phyloP scores from a whole-genome alignment of 2,797 vertebrate species.

The Crypturellus tataupa region DNA sequence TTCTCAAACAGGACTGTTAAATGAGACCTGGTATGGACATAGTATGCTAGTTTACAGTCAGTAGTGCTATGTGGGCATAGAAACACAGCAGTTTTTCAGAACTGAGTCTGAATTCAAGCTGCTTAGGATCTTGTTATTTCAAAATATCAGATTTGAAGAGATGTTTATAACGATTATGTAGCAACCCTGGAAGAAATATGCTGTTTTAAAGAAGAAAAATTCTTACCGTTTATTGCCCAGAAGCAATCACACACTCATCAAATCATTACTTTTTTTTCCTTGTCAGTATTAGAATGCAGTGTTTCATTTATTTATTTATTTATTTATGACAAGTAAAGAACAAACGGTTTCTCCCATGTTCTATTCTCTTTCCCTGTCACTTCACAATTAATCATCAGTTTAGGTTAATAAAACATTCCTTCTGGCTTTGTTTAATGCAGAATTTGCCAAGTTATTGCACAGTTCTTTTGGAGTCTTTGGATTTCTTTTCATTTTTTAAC shows the following conservation, averaged over 20 bases:
- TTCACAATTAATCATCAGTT: background rate
- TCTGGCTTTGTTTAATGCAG: background rate
- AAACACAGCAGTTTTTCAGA: background rate
- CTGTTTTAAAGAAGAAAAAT: background rate
- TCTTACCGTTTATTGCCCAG: background rate
- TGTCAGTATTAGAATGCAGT: background rate
- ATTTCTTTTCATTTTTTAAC: background rate
- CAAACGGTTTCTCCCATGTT: fast-evolving
- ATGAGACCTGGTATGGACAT: background rate
- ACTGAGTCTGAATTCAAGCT: background rate
- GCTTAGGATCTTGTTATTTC: background rate
- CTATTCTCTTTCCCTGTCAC: background rate
- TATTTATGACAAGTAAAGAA: background rate
- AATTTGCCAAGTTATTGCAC: background rate
- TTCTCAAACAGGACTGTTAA: slow-evolving; percentile 5
- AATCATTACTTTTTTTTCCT: background rate
- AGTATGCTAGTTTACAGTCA: background rate
- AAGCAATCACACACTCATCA: background rate
- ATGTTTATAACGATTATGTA: background rate
- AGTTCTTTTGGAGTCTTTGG: background rate
- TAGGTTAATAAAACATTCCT: background rate
- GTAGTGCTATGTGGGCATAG: background rate
- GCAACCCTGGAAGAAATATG: background rate
- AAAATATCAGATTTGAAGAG: background rate
- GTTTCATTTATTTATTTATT: background rate